Base-by-base conservation (phyloP, 2,888 invertebrate genomes). In the Drosophila conformis region DNA sequence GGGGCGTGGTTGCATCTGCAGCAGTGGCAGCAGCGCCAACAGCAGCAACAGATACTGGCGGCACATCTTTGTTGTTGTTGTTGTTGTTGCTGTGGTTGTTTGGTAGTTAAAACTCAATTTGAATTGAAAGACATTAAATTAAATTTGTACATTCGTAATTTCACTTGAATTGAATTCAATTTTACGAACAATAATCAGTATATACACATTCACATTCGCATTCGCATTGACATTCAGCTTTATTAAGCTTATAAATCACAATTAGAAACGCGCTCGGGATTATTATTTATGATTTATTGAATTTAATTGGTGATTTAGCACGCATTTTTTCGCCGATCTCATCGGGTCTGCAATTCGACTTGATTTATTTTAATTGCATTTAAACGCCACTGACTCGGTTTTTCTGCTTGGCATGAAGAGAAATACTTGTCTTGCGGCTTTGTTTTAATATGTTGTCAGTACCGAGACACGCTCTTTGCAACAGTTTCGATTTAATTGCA, bases 221-320 rank as follows among this genome's bases (percentile, higher is more conserved):
- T 54, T 36, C 13, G 18, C 15, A 53, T 31, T 38, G 54, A 11
- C 40, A 68, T 25, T 29, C 10, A 59, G 63, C 69, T 67, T 72
- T 51, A 51, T 62, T 70, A 31, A 59, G 68, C 63, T 76, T 78
- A 88, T 90, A 88, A 82, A 86, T 90, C 82, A 86, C 90, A 90
- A 83, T 88, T 81, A 51, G 64, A 62, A 57, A 69, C 51, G 36
- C 54, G 53, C 67, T 59, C 49, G 15, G 53, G 51, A 76, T 76
- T 70, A 70, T 76, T 65, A 70, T 65, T 64, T 71, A 64, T 62
- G 58, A 67, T 69, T 73, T 61, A 80, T 73, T 83, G 68, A 75
- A 75, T 73, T 72, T 75, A 89, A 89, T 83, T 83, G 69, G 51
- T 38, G 60, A 63, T 69, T 74, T 80, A 64, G 58, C 67, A 67